Conservation (phyloP, 2,888 invertebrate genomes). For the Agrotis segetum region DNA sequence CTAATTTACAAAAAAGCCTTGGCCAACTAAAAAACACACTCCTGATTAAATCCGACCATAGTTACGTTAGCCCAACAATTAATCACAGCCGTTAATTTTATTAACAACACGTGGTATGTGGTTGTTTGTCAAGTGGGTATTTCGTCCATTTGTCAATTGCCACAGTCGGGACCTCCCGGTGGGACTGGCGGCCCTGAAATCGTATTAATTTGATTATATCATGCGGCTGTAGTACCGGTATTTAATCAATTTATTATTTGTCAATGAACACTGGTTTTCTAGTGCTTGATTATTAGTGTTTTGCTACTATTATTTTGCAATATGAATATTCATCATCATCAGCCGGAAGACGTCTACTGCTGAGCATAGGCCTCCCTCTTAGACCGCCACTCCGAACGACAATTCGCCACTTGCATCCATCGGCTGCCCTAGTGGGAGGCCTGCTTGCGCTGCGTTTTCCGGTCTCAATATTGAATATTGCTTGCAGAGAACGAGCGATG, state of each 20-base stretch:
- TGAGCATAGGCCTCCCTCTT: too few relatives aligned
- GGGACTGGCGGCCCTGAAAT: constrained; percentile 57
- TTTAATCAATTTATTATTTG: constrained; percentile 43
- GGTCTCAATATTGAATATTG: too few relatives aligned
- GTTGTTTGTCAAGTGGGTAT: constrained; percentile 74
- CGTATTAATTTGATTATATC: constrained; percentile 69
- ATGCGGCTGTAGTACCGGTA: constrained; percentile 51
- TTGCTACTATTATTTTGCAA: not conserved
- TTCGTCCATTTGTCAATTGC: constrained; percentile 77
- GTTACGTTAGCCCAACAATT: constrained; percentile 70
- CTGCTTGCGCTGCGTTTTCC: too few relatives aligned
- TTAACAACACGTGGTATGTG: constrained; percentile 74
- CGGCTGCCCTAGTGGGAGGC: too few relatives aligned
- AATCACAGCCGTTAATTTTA: constrained; percentile 84
- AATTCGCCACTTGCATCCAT: too few relatives aligned
- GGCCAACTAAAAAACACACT: constrained; percentile 2
- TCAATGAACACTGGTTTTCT: constrained; percentile 15
- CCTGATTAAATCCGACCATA: constrained; percentile 65
- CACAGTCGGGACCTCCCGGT: constrained; percentile 62
- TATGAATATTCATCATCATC: too few relatives aligned
- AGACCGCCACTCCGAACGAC: too few relatives aligned
- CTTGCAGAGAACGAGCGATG: too few relatives aligned
- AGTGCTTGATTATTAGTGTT: not conserved
- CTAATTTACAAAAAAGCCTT: constrained; percentile 2
- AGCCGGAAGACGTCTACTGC: too few relatives aligned